A percentile compares a stretch with the other conserved stretches of the same genome.
Evolutionary conservation across 2,888 invertebrate genomes (phyloP).

Genomic region (Prenolepis imparis): DNA sequence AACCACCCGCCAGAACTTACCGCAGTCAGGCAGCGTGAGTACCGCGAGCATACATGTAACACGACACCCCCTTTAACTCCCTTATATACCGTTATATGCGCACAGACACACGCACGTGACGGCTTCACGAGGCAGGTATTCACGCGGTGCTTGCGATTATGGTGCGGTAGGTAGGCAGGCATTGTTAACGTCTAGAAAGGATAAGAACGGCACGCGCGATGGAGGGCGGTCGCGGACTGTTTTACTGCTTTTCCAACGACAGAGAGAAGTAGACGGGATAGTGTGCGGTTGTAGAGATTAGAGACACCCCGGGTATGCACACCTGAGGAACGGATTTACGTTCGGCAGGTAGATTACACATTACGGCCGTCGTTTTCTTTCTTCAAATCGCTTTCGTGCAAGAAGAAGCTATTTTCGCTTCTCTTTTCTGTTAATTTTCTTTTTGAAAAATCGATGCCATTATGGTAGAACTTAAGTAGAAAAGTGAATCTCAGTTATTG

Average conservation of each 20-base stretch:
- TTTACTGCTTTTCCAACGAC: conserved; percentile 70
- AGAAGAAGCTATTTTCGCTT: conserved; percentile 14
- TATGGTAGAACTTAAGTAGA: conserved; percentile 5
- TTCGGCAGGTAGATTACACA: conserved; percentile 74
- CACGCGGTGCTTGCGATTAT: conserved; percentile 29
- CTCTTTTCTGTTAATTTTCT: conserved; percentile 60
- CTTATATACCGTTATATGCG: conserved; percentile 24
- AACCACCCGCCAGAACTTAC: conserved; percentile 76
- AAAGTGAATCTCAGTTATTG: not conserved
- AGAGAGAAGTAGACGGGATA: conserved; percentile 66
- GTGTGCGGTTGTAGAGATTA: conserved; percentile 72
- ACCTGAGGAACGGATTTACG: conserved; percentile 73
- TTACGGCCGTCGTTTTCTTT: conserved; percentile 61
- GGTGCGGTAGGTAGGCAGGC: conserved; percentile 52
- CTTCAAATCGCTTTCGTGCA: conserved; percentile 31
- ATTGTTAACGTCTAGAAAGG: conserved; percentile 71
- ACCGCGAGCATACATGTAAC: conserved; percentile 80
- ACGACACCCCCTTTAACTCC: conserved; percentile 71
- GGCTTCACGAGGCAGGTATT: conserved; percentile 12
- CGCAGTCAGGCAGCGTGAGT: conserved; percentile 72
- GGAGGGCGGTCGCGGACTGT: conserved; percentile 66
- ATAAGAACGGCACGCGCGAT: conserved; percentile 66
- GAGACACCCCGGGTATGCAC: conserved; percentile 60
- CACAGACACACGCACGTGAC: not conserved
- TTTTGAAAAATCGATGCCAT: conserved; percentile 18